Base-by-base conservation (phyloP, 1,140 invertebrate genomes). In the Hermetia illucens region DNA sequence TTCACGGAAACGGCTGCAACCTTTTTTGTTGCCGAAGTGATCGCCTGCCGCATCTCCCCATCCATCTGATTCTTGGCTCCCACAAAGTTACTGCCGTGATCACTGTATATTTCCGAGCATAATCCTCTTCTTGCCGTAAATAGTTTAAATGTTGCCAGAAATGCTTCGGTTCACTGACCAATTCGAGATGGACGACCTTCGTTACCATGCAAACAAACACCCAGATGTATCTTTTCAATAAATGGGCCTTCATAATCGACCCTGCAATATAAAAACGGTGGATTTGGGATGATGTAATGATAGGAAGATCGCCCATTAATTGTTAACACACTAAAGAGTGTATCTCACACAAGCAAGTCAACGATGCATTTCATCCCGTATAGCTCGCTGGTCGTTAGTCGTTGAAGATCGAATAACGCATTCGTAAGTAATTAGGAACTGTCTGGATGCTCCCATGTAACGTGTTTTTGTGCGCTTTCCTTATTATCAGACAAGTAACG, bases 401-500 rank as follows among this genome's bases (percentile, higher is more conserved):
- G 13, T 19, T 24, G 4, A 50, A 17, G 2, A 49, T 36, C 42
- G 42, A 52, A 38, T 40, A 50, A 24, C 12, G 25, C 22, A 40
- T 16, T 22, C 41, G 36, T 10, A 47, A 19, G 16, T 15, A 21
- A 9, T 21, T 30, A 3, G 45, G 25, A 13, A 45, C 30, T 22
- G 41, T 22, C 34, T 46, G 45, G 17, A 41, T 16, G 12, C 41
- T 44, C 3, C 40, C 46, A 35, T 55, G 49, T 3, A 47, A 29
- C 12, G 46, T 31, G 5, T 35, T 34, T 15, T 40, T 17, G 34
- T 56, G 57, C 15, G 47, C 41, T 13, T 48, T 18, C 2, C 25
- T 8, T 9, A 55, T 43, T 8, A 61, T 38, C 9, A 56, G 29
- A 16, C 39, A 36, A 0, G 51, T 48, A 0, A 61, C 22, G 2